Evolutionary conservation across 2,797 vertebrate species (phyloP).

Genomic region (Platalea minor): DNA sequence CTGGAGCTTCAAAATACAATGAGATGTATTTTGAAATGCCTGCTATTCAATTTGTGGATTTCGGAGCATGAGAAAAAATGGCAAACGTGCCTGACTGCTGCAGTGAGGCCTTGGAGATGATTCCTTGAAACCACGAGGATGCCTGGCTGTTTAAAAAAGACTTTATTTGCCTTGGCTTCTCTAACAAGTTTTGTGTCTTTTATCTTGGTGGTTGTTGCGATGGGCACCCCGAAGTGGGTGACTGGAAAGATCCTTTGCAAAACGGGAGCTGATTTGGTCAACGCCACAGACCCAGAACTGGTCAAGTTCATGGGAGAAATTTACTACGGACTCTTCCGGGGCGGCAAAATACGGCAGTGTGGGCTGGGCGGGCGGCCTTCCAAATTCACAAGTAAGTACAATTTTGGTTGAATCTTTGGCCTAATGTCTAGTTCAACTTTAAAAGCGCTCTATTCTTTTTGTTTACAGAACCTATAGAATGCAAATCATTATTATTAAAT

Average conservation of each 20-base stretch:
- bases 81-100: neutral
- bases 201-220: slow-evolving; percentile 81
- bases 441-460: neutral
- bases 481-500: neutral
- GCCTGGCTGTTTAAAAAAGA: slow-evolving; percentile 89
- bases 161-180: slow-evolving; percentile 84
- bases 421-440: neutral
- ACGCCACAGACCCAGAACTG: slow-evolving; percentile 88
- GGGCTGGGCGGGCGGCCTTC: slow-evolving; percentile 86
- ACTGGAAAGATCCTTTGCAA: slow-evolving; percentile 90
- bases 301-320: slow-evolving; percentile 91
- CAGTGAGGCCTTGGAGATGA: slow-evolving; percentile 67
- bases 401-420: neutral
- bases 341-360: slow-evolving; percentile 88
- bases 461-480: neutral
- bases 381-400: slow-evolving; percentile 89
- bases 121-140: slow-evolving; percentile 74
- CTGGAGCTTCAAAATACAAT: neutral
- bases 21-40: neutral
- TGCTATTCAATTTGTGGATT: neutral
- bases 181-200: slow-evolving; percentile 84
- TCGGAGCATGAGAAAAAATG: neutral
- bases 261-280: slow-evolving; percentile 93
- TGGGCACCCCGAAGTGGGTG: slow-evolving; percentile 89
- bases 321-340: slow-evolving; percentile 91